phyloP scores from a whole-genome alignment of 2,888 invertebrate genomes.

The Idaea dimidiata region DNA sequence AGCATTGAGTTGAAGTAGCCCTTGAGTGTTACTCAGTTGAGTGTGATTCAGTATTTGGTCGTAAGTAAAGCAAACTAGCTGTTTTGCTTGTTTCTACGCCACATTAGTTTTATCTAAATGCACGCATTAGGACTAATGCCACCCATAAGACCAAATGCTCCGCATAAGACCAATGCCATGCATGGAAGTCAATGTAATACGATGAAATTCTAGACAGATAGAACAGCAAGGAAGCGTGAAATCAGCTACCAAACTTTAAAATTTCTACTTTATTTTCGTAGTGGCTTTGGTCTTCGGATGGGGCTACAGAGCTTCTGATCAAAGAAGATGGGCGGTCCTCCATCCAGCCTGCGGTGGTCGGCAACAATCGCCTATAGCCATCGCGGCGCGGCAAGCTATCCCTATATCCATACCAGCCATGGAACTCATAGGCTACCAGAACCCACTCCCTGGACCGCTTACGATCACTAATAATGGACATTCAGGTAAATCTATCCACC shows the following conservation, averaged over 20 bases:
- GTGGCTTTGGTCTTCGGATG: slow-evolving; percentile 65
- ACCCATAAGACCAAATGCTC: too few species aligned
- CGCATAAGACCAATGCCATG: too few species aligned
- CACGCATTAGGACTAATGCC: too few species aligned
- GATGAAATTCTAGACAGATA: too few species aligned
- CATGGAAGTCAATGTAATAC: too few species aligned
- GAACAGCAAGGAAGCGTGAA: too few species aligned
- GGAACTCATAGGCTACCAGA: slow-evolving; percentile 87
- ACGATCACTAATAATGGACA: slow-evolving; percentile 85
- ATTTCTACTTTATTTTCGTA: slow-evolving; percentile 25
- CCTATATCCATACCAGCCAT: slow-evolving; percentile 85
- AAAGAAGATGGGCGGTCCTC: slow-evolving; percentile 82
- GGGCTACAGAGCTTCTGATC: slow-evolving; percentile 83
- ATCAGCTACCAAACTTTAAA: background rate
- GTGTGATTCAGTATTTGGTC: too few species aligned
- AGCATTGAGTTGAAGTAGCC: too few species aligned
- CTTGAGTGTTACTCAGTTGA: too few species aligned
- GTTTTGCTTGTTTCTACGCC: too few species aligned
- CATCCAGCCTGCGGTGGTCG: slow-evolving; percentile 83
- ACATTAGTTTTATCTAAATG: too few species aligned
- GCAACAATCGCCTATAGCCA: slow-evolving; percentile 85
- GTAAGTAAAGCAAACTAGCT: too few species aligned
- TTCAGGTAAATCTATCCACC: slow-evolving; percentile 77
- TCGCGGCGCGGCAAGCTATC: slow-evolving; percentile 82
- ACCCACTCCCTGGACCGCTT: slow-evolving; percentile 83